phyloP scores from a whole-genome alignment of 2,113 vertebrate species.

The Oreotrochilus melanogaster region DNA sequence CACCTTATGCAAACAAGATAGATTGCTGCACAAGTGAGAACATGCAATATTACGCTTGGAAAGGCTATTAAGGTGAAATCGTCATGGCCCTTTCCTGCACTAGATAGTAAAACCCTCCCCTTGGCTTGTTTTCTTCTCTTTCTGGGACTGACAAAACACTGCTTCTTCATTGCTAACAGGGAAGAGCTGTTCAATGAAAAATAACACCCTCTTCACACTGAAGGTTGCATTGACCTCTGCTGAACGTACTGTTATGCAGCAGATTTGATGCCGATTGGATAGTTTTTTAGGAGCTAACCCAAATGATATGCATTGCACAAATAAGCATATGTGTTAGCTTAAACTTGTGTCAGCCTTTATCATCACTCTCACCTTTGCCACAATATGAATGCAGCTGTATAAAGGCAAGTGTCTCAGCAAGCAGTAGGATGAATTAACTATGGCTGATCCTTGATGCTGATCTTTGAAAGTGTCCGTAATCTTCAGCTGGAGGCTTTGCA shows the following conservation, averaged over 20 bases:
- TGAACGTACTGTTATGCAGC: not conserved
- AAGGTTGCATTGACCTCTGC: conserved; percentile 6
- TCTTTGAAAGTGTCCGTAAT: not conserved
- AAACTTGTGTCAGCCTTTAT: not conserved
- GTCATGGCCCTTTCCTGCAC: conserved; percentile 6
- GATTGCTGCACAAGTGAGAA: conserved; percentile 50
- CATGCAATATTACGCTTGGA: not conserved
- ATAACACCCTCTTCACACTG: not conserved
- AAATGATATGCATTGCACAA: rapidly evolving
- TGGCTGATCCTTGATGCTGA: not conserved
- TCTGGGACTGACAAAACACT: not conserved
- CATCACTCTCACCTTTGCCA: not conserved
- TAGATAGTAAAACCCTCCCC: not conserved
- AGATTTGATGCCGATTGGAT: not conserved
- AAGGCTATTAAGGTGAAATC: conserved; percentile 23
- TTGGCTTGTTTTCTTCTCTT: not conserved
- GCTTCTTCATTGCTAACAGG: not conserved
- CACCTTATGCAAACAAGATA: conserved; percentile 52
- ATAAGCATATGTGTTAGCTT: not conserved
- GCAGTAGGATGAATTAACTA: not conserved
- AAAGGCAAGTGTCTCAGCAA: not conserved
- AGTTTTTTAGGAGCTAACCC: not conserved
- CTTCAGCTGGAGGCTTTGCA: not conserved
- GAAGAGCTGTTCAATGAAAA: not conserved
- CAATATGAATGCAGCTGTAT: not conserved